Base-by-base conservation (phyloP, 2,797 vertebrate genomes). In the Takifugu ocellatus region DNA sequence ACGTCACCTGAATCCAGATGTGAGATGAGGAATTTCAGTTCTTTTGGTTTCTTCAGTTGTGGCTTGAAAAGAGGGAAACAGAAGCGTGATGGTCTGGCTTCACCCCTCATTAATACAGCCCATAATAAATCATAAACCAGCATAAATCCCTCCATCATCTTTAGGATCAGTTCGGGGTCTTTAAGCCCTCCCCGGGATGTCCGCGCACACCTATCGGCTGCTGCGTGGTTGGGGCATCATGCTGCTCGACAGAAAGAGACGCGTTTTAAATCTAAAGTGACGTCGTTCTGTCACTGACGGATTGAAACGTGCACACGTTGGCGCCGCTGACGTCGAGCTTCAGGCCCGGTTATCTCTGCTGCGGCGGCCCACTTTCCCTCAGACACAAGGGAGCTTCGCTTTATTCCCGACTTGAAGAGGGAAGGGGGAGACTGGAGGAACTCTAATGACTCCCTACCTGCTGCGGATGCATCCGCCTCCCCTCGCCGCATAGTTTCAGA, bases 401-500 rank as follows among this genome's bases (percentile, higher is more conserved):
- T 72, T 53, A 51, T 60, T 68, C 56, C 64, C 55, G 64, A 65
- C 64, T 64, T 68, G 54, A 78, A 75, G 74, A 69, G 39, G 46
- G 21, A 21, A 75, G 72, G 66, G 43, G 44, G 51, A 49, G 56
- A 67, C 51, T 49, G 53, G 65, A 73, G 75, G 63, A 51, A 59
- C 49, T 77, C 73, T 77, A 78, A 83, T 79, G 82, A 79, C 78
- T 57, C 55, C 59, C 67, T 68, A 71, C 68, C 73, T 73, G 75
- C 73, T 61, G 58, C 3, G 25, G 57, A 61, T 59, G 62, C 63
- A 64, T 68, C 66, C 57, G 52, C 54, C 50, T 47, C 45, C 67
- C 71, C 39, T n/a, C 5, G 65, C 67, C 21, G 58, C 75, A 80
- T 86, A 24, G 81, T 87, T 87, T 86, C 77, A 63, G 70, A 84